A percentile compares a stretch with the other conserved stretches of the same genome.
These are phyloP conservation scores for Coenonympha glycerion DNA, from an alignment of 2,888 invertebrate genomes.

Conservation along the genomic window DNA sequence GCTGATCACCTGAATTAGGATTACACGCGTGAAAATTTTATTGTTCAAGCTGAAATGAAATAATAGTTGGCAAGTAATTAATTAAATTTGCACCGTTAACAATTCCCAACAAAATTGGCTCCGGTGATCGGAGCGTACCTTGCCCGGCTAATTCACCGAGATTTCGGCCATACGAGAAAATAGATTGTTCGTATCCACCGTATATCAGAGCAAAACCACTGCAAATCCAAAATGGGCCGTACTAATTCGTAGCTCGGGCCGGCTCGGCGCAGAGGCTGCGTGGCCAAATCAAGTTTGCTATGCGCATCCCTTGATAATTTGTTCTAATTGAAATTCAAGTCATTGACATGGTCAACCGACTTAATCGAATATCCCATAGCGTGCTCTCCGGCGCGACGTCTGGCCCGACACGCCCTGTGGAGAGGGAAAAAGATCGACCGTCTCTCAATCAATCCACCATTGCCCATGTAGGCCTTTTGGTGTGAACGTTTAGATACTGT, in stretches of 20 bases:
- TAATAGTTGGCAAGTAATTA: no score
- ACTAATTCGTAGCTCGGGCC: conserved; percentile 32
- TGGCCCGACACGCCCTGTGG: conserved; percentile 19
- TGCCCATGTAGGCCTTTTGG: neutral
- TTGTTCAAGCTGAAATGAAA: no score
- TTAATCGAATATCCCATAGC: conserved; percentile 73
- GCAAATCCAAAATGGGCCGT: conserved; percentile 32
- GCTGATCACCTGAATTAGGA: no score
- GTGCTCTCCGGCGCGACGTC: conserved; percentile 37
- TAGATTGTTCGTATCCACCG: conserved; percentile 32
- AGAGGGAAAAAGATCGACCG: conserved; percentile 8
- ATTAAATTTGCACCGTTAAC: neutral
- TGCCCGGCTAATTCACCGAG: conserved; percentile 27
- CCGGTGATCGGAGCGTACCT: conserved; percentile 20
- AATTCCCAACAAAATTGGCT: conserved; percentile 1
- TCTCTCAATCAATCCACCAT: neutral
- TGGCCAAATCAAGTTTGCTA: conserved; percentile 69
- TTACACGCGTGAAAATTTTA: no score
- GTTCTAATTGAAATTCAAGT: conserved; percentile 82
- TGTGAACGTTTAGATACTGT: neutral
- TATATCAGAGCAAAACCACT: conserved; percentile 33
- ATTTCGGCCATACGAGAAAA: conserved; percentile 30
- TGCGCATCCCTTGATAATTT: conserved; percentile 75
- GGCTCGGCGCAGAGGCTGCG: conserved; percentile 45
- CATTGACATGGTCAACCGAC: conserved; percentile 77